These are phyloP conservation scores for Drosophila nr. perissopoda DNA, from an alignment of 2,888 invertebrate species.

Conservation along the genomic window DNA sequence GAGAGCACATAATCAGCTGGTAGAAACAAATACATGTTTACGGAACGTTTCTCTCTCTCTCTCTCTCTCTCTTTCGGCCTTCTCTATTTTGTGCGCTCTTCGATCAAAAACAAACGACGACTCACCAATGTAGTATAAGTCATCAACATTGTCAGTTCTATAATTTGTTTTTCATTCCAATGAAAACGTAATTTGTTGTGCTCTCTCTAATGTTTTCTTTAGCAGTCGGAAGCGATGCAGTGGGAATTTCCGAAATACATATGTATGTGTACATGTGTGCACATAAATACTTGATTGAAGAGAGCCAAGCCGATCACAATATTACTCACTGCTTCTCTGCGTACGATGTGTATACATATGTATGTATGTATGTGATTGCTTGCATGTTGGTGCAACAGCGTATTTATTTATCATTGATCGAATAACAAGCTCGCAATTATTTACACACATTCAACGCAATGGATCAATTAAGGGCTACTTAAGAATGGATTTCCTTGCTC, in stretches of 20 bases:
- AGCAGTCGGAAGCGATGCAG: not conserved
- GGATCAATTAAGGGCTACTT: not conserved
- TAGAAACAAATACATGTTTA: not conserved
- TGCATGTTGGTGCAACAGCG: not conserved
- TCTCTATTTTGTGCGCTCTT: not conserved
- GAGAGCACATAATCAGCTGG: constrained; percentile 13
- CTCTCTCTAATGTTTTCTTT: not conserved
- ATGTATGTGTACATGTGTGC: not conserved
- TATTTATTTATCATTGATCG: not conserved
- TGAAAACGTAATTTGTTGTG: not conserved
- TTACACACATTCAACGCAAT: not conserved
- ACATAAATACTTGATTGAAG: not conserved
- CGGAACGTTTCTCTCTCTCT: not conserved
- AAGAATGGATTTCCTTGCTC: not conserved
- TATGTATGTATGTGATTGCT: not conserved
- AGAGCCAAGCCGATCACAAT: not conserved
- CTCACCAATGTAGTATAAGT: not conserved
- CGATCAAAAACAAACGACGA: not conserved
- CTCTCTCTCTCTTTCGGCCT: not conserved
- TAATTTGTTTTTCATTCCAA: constrained; percentile 1
- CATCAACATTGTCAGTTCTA: constrained; percentile 3
- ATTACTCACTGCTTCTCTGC: not conserved
- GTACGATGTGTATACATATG: no score
- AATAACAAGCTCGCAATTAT: not conserved
- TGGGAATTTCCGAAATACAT: constrained; percentile 3